A percentile compares a stretch with the other conserved stretches of the same genome.
These are phyloP conservation scores for Holothuria leucospilota DNA, from an alignment of 53 echinoderm and acorn worm genomes.

Conservation along the genomic window DNA sequence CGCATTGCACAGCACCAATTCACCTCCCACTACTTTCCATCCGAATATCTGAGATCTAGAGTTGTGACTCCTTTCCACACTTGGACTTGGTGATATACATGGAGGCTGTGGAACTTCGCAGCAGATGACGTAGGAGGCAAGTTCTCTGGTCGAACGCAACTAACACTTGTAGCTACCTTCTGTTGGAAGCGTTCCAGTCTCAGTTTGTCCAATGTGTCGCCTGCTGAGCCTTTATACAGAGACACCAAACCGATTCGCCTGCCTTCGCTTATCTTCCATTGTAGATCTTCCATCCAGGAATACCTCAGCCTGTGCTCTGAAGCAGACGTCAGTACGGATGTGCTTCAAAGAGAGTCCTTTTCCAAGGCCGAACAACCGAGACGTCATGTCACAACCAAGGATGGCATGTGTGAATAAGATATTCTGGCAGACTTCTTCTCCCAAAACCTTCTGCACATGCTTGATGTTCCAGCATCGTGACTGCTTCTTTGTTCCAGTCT, in stretches of 20 bases:
- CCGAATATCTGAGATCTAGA: not conserved
- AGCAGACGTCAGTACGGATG: too few species aligned
- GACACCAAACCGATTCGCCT: not conserved
- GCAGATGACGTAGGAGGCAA: too few species aligned
- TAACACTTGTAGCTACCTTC: conserved; percentile 10
- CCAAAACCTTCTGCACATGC: too few species aligned
- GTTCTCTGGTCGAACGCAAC: too few species aligned
- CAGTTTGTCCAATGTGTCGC: conserved; percentile 8
- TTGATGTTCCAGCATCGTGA: not conserved
- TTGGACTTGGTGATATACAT: not conserved
- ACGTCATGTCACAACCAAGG: not conserved
- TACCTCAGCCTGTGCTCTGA: not conserved
- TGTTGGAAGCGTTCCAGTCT: conserved; percentile 15
- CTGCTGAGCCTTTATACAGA: too few species aligned
- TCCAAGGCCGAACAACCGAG: too few species aligned
- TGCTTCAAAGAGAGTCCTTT: not conserved
- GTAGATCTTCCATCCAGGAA: not conserved
- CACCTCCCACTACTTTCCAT: not conserved
- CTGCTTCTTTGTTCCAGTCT: conserved; percentile 16
- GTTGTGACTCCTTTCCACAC: not conserved
- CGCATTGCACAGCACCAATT: conserved; percentile 19
- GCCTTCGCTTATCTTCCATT: conserved; percentile 6
- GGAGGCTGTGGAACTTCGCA: not conserved
- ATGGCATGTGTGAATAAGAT: too few species aligned
- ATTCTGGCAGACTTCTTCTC: too few species aligned